Percentiles rank a stretch among this genome's conserved stretches.
Conservation (phyloP, 1,140 invertebrate species). For the Tyrophagus putrescentiae region DNA sequence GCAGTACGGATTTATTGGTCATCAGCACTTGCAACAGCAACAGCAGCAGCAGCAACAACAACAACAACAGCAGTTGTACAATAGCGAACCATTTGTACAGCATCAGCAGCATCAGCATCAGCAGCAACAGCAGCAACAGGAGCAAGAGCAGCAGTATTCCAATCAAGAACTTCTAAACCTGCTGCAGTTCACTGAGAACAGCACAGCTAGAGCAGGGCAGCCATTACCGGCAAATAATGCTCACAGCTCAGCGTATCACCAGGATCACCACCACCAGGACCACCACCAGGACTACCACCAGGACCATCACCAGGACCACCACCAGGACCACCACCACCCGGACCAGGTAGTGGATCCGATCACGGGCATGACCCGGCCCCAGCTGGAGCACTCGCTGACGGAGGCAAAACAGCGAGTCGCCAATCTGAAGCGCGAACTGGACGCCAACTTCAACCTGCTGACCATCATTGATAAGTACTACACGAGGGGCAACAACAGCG, state of each 20-base stretch:
- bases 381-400: conserved; percentile 20
- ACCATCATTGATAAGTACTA: conserved; percentile 24
- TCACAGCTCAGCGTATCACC: not conserved
- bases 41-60: too few relatives aligned
- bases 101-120: too few relatives aligned
- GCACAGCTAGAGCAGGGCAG: not conserved
- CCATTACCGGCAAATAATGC: not conserved
- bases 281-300: not conserved
- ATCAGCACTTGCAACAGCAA: too few relatives aligned
- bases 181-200: not conserved
- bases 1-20: too few relatives aligned
- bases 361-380: not conserved
- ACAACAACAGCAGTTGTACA: not conserved
- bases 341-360: not conserved
- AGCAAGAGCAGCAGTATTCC: too few relatives aligned
- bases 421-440: conserved; percentile 22
- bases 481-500: conserved; percentile 17
- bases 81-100: not conserved
- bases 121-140: not conserved
- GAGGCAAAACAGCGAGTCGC: conserved; percentile 22
- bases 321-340: not conserved
- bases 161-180: not conserved
- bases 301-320: not conserved
- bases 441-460: conserved; percentile 21
- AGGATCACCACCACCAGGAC: not conserved